Base-by-base conservation (phyloP, 2,113 vertebrate species). In the Zapus hudsonius region DNA sequence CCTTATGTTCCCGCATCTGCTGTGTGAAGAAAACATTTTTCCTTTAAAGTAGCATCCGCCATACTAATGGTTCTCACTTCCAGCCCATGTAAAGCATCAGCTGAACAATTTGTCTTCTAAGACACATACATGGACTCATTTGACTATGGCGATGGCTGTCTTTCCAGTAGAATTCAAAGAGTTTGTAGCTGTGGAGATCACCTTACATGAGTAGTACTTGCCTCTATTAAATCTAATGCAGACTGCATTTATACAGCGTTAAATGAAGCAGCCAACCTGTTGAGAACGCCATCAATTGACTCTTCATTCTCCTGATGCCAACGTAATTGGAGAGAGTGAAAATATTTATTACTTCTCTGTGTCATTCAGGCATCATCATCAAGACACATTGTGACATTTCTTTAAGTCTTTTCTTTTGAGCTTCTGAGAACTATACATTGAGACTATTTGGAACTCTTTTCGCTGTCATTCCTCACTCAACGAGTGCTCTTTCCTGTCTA, bases 1-100 rank as follows among this genome's bases (percentile, higher is more conserved):
- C 96, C 97, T 98, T 98, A 97, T 52, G 97, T 95, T 96, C 88
- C 91, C 47, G 94, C 97, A 98, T 97, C 97, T 98, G 97, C 95
- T 95, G 93, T 95, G 16, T 29, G 94, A 94, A 38, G 84, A 95
- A 97, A 93, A 94, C 89, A 87, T 87, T 95, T 92, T 38, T n/a
- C 33, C 74, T 90, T 97, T 96, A 94, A 97, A 98, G 96, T 90
- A 96, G 86, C 89, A 97, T 92, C 90, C 84, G 70, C 95, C 79
- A 47, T 91, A 74, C 66, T 80, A 72, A 97, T 90, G 42, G 2
- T 74, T 69, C 95, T 69, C 20, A 23, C 0, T 95, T 96, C 90
- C 64, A 25, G 90, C 93, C 93, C 89, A 89, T 85, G 38, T 88
- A 52, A 96, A 95, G 76, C 72, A 29, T 59, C 75, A 29, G 1